Evolutionary conservation across 2,113 vertebrate species (phyloP), one percentile per base, ranked within the genome.

Genomic region (Labeo catla): DNA sequence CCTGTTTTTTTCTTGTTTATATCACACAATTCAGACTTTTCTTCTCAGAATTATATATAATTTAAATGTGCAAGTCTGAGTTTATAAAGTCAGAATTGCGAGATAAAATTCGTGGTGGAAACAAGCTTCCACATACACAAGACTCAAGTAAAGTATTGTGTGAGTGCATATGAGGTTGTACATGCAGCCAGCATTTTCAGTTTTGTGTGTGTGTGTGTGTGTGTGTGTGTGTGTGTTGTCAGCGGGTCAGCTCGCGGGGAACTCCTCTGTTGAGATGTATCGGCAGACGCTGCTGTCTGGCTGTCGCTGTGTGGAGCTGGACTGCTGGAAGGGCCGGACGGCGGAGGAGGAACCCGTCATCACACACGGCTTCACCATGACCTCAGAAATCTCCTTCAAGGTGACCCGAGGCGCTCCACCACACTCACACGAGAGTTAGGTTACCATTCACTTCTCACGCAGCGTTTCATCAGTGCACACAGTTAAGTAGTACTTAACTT

Each of bases 201-300:
- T 39, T 39, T 39, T 39, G 1, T 28, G 28, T 66, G 76, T 47
- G n/a, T 15, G 39, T 45, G 68, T 39, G 1, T 28, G 28, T 66
- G 76, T 47, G n/a, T 15, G 39, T 45, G 68, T 65, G 70, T 89
- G 47, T 73, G 10, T 85, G 23, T 76, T 23, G 57, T 49, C 93
- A 99, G 98, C 97, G 91, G 98, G 98, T 2, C 98, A 99, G 96
- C 94, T 99, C 91, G 98, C 98, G 0, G 98, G 98, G 23, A 98
- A 97, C 94, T 99, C 98, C 4, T 99, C 98, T 0, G 98, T 99
- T 7, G 98, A 99, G 95, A 99, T 99, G 97, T 99, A 99, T 91
- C 93, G 98, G 63, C 98, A 99, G 93, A 97, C 98, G 61, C 95
- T 99, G 0, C 91, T 99, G 92, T 97, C 98, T 0, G 98, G 98